Evolutionary conservation across 2,888 invertebrate genomes (phyloP).

Genomic region (Drosophila emarginata): DNA sequence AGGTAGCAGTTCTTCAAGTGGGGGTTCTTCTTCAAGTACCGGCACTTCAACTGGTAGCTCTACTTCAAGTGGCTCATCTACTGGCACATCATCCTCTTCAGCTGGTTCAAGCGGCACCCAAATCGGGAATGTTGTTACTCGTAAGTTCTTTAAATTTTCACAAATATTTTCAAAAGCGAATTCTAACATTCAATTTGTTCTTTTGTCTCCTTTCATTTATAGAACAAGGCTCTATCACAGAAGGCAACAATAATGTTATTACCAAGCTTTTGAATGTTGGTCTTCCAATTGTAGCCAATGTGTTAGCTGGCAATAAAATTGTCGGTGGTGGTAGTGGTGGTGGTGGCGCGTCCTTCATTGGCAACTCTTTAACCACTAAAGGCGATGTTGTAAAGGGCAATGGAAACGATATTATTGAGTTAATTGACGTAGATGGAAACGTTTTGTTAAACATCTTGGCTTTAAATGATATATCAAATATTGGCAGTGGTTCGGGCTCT

Average conservation of each 20-base stretch:
- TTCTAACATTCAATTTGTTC: too few relatives aligned
- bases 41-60: background rate
- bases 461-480: background rate
- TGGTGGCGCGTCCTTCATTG: background rate
- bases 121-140: background rate
- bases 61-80: constrained; percentile 14
- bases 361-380: background rate
- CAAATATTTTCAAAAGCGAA: background rate
- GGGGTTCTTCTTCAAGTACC: background rate
- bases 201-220: background rate
- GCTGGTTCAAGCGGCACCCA: background rate
- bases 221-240: background rate
- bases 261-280: background rate
- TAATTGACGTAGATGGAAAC: constrained; percentile 12
- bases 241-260: background rate
- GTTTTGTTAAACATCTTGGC: constrained; percentile 1
- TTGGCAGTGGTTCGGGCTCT: background rate
- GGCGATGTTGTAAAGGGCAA: constrained; percentile 19
- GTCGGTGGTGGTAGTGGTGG: background rate
- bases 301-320: background rate
- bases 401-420: constrained; percentile 16
- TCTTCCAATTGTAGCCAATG: background rate
- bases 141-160: background rate
- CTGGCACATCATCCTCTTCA: constrained; percentile 1
- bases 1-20: background rate